Base-by-base conservation (phyloP, 2,113 vertebrate genomes). In the Oreochromis spilurus region DNA sequence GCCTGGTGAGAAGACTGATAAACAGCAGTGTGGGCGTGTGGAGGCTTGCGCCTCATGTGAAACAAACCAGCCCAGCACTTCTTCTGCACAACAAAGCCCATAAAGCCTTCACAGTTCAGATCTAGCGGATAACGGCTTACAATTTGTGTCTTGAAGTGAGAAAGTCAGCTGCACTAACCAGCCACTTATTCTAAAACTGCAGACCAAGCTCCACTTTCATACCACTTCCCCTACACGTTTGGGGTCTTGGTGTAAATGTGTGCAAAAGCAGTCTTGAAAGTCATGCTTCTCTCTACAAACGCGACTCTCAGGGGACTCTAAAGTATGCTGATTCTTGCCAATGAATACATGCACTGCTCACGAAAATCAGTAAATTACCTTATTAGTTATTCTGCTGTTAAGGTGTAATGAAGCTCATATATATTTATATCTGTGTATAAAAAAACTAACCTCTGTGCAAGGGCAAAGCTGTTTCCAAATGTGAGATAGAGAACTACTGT, bases 11-110 rank as follows among this genome's bases (percentile, higher is more conserved):
- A 93, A 92, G 54, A n/a, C 60, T 6, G 50, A 87, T 86, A 84
- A 92, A 84, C 55, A 79, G 79, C 58, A 6, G 79, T 19, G 93
- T 93, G 85, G 93, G 93, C 93, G 85, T 91, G 96, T 93, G 83
- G 55, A 89, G 94, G 89, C 94, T 88, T 95, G 93, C 70, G 45
- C 19, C 16, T 70, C 52, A 29, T 16, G 40, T 70, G 90, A 88
- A 86, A 89, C 31, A 83, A 78, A 84, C 70, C 88, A 86, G 58
- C 11, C 62, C 67, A 77, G 54, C 50, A 34, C 67, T 70, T 43
- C 40, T 53, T 50, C 29, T 77, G 80, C 54, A 45, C 48, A 83
- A 72, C 85, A 29, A 45, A 83, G 75, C 7, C 57, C 31, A 79
- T 48, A 83, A 70, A 67, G 5, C 7, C 7, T 77, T 81, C 58